Base-by-base conservation (phyloP, 2,797 vertebrate species). In the Xenentodon cancila region DNA sequence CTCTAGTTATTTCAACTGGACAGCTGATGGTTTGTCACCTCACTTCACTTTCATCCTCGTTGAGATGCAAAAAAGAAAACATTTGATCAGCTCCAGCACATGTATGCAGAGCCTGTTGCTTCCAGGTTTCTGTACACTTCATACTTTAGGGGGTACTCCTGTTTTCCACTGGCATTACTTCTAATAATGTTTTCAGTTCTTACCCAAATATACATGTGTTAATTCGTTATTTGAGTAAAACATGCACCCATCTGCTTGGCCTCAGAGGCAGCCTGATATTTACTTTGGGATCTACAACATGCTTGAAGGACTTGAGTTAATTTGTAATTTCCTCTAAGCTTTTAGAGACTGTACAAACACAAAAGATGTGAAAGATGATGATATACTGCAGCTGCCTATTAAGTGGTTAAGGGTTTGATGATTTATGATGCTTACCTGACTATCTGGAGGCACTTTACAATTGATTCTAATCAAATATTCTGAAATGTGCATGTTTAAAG, bases 231-330 rank as follows among this genome's bases (percentile, higher is more conserved):
- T 9, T 12, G 8, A 3, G n/a, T 21, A 12, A 5, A 30, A 37
- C 47, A 43, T 34, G 18, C 40, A 48, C 57, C 32, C 34, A 64
- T 60, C 63, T 56, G 64, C 60, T 53, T 56, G 17, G 27, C 17
- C 37, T 43, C 20, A 34, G 34, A 50, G 57, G 57, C 30, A 54
- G 60, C 25, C 59, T 40, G 66, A 59, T 56, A 57, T 66, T 74
- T 63, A 59, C 57, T 58, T 46, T 18, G 34, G 16, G 50, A 79
- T 68, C 9, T 47, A 47, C 53, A 57, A 46, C 30, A 37, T 34
- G 55, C 20, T 44, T 8, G 13, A 18, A 57, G 27, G 42, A 51
- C 49, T 21, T 49, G 15, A 47, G 7, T 62, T 59, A 44, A 44
- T 43, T 54, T 55, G 8, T 34, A 51, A 45, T 46, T 25, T 55